Percentiles rank a stretch among this genome's conserved stretches.
These are phyloP conservation scores for Agrochola lychnidis DNA, from an alignment of 2,888 invertebrate genomes.

Conservation along the genomic window DNA sequence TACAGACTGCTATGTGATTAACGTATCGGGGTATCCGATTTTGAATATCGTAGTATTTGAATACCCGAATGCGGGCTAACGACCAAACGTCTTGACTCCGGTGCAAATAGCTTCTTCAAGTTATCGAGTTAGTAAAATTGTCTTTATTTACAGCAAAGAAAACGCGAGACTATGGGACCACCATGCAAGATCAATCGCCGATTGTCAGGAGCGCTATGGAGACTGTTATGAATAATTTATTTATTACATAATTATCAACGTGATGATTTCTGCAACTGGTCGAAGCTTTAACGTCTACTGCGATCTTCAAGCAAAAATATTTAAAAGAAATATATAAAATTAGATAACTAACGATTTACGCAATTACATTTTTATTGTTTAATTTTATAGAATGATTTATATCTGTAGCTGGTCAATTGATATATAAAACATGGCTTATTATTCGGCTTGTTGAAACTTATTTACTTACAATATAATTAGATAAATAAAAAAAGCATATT, in stretches of 20 bases:
- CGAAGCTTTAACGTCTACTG: slow-evolving; percentile 27
- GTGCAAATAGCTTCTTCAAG: neutral
- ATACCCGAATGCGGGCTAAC: no score
- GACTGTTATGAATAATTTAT: slow-evolving; percentile 74
- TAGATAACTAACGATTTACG: neutral
- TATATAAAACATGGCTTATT: neutral
- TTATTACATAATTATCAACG: neutral
- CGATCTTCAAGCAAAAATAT: no score
- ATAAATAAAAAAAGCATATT: neutral
- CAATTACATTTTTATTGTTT: neutral
- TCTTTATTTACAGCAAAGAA: slow-evolving; percentile 78
- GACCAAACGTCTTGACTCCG: neutral
- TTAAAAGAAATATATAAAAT: neutral
- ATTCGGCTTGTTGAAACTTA: neutral
- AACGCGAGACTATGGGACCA: slow-evolving; percentile 88
- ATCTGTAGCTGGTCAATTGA: neutral
- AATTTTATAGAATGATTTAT: neutral
- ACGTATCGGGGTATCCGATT: neutral
- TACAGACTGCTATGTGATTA: neutral
- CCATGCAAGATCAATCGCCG: slow-evolving; percentile 70
- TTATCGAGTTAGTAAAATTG: neutral
- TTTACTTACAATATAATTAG: neutral
- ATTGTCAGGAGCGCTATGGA: slow-evolving; percentile 79
- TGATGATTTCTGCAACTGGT: slow-evolving; percentile 41
- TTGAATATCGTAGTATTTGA: neutral